phyloP scores from a whole-genome alignment of 2,797 vertebrate species.

The Rhabdomys pumilio region DNA sequence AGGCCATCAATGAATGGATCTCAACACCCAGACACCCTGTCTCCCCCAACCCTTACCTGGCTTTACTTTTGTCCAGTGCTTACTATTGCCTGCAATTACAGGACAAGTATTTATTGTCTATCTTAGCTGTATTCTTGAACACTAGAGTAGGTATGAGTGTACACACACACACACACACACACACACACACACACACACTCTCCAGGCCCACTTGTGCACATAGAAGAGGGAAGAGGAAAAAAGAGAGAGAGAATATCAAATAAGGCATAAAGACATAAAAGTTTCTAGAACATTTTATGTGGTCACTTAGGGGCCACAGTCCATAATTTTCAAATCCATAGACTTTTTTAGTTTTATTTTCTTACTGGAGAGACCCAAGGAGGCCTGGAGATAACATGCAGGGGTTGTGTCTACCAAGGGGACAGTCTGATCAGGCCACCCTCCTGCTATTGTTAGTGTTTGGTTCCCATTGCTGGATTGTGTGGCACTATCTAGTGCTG shows the following conservation, averaged over 20 bases:
- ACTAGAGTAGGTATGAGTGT: not conserved
- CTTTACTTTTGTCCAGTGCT: constrained; percentile 2
- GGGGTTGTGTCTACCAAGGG: constrained; percentile 51
- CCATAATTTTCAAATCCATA: not conserved
- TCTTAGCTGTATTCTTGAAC: not conserved
- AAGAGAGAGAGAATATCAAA: not conserved
- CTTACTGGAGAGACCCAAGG: not conserved
- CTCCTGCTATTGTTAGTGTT: constrained; percentile 49
- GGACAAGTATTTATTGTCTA: not conserved
- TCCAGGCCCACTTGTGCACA: too few relatives aligned
- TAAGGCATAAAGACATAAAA: not conserved
- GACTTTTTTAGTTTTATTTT: not conserved
- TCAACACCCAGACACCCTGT: not conserved
- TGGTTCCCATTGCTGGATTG: constrained; percentile 70
- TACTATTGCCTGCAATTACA: constrained; percentile 8
- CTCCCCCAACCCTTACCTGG: not conserved
- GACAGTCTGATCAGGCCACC: not conserved
- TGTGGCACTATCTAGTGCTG: constrained; percentile 21
- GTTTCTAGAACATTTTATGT: not conserved
- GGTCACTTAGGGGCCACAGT: not conserved
- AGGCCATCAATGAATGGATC: not conserved
- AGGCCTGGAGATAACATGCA: constrained; percentile 27
- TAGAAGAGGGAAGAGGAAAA: not conserved
- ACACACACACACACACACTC: not conserved
- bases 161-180: not conserved